Evolutionary conservation across 2,888 invertebrate genomes (phyloP), one percentile per base, ranked within the genome.

Genomic region (Stenodera caucasica): DNA sequence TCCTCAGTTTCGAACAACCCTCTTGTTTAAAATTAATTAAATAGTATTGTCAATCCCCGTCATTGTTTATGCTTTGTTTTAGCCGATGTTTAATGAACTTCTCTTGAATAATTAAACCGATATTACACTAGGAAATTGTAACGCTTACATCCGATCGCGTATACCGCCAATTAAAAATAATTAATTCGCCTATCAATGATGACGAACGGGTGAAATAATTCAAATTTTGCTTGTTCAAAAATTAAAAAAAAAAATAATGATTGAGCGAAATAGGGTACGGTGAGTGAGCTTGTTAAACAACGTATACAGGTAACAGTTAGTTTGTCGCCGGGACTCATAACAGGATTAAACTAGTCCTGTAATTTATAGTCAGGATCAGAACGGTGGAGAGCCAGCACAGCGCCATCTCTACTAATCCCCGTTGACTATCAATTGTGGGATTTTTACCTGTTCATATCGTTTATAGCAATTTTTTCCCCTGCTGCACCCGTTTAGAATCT

Each of bases 381-480:
- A 65, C 60, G 67, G 66, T 14, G 12, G 53, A 52, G 70, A 63
- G 57, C 60, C 55, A 64, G 62, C 60, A 72, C 68, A 69, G 70
- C 72, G 73, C 73, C 75, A 73, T 70, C 74, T 73, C 73, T 75
- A 63, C 70, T 80, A 81, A 80, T 80, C 80, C 78, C 68, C 64
- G 60, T 68, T 71, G 77, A 78, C 80, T 78, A 81, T 81, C 80
- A 81, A 81, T 81, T 80, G 78, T 77, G 78, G 80, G 81, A 81
- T 81, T 81, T 79, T 76, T 78, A 78, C 77, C 77, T 77, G 75
- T 26, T 26, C 62, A 75, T 64, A 73, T 71, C 76, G 73, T 78
- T 78, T 76, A 75, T 77, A 74, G 75, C 71, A 45, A 23, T 45
- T 45, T 23, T 45, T 23, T 23, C 1, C 12, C 23, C 7, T 2